Evolutionary conservation across 2,797 vertebrate genomes (phyloP), one percentile per base, ranked within the genome.

Genomic region (Gobionotothen gibberifrons): DNA sequence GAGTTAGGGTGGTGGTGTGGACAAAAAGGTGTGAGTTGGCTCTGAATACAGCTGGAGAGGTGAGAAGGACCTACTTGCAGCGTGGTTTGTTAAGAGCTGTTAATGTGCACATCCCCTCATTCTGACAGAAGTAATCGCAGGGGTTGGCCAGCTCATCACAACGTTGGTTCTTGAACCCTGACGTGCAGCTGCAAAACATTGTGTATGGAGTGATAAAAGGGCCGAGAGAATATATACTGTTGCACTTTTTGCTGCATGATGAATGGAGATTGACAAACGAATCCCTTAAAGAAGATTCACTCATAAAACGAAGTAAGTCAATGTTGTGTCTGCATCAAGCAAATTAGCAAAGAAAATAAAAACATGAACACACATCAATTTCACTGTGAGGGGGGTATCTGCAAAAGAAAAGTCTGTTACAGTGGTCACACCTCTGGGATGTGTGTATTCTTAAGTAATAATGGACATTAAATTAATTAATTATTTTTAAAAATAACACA

Each of bases 111-210:
- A 98, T 96, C 96, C 98, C 98, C 96, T 99, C 98, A 97, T 99
- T 99, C 97, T 99, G 98, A 98, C 98, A 99, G 98, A 98, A 99
- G 97, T 98, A 97, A 98, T 99, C 98, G 96, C 98, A 99, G 93
- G 97, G 98, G 96, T 99, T 99, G 95, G 97, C 96, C 97, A 98
- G 97, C 96, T 99, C 97, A 96, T 99, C 98, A 95, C 98, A 99
- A 95, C 98, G 98, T 96, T 98, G 98, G 97, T 96, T 99, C 98
- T 99, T 99, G 98, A 99, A 99, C 95, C 97, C 97, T 95, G 97
- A 94, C 93, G 98, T 98, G 95, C 98, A 99, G 97, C 98, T 99
- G 98, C 92, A 98, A 98, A 97, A 98, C 91, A 95, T 93, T 86
- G 90, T 91, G 87, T 92, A 85, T 67, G 86, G 81, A 92, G 84